Evolutionary conservation across 2,888 invertebrate species (phyloP).

Genomic region (Sipha maydis): DNA sequence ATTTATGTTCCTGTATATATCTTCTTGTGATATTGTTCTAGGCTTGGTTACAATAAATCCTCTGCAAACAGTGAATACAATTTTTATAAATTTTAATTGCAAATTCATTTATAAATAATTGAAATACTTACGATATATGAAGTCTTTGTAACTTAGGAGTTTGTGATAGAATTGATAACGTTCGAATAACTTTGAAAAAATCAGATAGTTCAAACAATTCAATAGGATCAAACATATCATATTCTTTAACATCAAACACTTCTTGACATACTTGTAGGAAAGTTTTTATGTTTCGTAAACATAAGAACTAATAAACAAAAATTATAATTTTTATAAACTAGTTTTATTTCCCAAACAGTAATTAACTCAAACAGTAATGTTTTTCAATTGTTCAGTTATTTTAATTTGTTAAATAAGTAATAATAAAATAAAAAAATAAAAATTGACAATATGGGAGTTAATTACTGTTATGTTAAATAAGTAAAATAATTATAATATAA

Average conservation of each 20-base stretch:
- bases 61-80: constrained; percentile 71
- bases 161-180: constrained; percentile 87
- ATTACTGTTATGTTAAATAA: no score
- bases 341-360: neutral
- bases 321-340: constrained; percentile 24
- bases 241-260: constrained; percentile 83
- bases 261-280: constrained; percentile 89
- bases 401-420: no score
- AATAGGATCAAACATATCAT: constrained; percentile 92
- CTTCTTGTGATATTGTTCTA: constrained; percentile 82
- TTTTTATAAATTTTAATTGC: neutral
- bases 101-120: constrained; percentile 12
- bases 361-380: no score
- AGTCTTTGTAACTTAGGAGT: constrained; percentile 77
- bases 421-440: no score
- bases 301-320: constrained; percentile 82
- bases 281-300: constrained; percentile 92
- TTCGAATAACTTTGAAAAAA: constrained; percentile 92
- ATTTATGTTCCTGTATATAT: constrained; percentile 82
- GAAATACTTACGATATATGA: constrained; percentile 77
- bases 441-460: no score
- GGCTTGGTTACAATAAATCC: constrained; percentile 81
- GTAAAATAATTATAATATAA: no score
- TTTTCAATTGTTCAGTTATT: no score
- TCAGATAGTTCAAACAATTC: constrained; percentile 95